Evolutionary conservation across 1,140 invertebrate species (phyloP), one percentile per base, ranked within the genome.

Genomic region (Drosophila fuyamai): DNA sequence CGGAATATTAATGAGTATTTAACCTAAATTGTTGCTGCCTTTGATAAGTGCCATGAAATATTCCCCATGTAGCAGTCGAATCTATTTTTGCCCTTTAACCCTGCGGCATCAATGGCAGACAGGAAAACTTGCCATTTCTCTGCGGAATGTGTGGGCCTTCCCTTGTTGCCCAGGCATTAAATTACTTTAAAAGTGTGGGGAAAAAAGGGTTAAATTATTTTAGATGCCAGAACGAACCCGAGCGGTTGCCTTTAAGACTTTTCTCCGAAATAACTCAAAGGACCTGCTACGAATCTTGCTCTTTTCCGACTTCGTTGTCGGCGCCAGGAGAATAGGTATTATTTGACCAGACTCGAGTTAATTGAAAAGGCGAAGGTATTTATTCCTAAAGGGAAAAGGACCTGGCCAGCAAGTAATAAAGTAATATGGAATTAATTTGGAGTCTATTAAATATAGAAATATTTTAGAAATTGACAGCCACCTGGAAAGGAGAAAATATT

Each of bases 1-100:
- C 85, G 85, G 84, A 90, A 89, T 89, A 89, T 89, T 89, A 89
- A 89, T 89, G 84, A 89, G 84, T 89, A 89, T 89, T 89, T 89
- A 89, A 89, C 84, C 84, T 90, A 89, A 89, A 89, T 89, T 89
- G 84, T 89, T 89, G 84, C 84, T 89, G 84, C 84, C 84, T 90
- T 90, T 90, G 85, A 90, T 90, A 89, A 89, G 84, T 89, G 85
- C 73, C 85, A 89, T 81, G 76, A 83, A 89, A 84, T 89, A 82
- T 84, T 80, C 76, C 78, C 53, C 82, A 79, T 81, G 59, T 62
- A 70, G 46, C 13, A 13, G 18, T 27, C 53, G 44, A 43, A 46
- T 59, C 56, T 67, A 53, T 48, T 76, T 53, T 35, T 65, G 46
- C 43, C 53, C 46, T 36, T 51, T 16, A 10, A 10, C 46, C 59